Base-by-base conservation (phyloP, 1,140 invertebrate genomes). In the Brachionus sp. region DNA sequence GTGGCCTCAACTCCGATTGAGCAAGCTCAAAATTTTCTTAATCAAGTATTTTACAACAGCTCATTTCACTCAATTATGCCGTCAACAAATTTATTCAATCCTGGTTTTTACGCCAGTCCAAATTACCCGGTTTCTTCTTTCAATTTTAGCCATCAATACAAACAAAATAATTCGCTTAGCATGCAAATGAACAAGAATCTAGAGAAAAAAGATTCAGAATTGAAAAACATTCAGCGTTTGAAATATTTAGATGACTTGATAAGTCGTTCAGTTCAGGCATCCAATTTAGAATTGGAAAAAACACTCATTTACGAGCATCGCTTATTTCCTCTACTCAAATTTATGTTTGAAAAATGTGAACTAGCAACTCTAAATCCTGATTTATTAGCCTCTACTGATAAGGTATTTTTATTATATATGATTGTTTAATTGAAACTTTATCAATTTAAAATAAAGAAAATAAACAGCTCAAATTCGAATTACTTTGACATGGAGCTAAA, bases 391-490 rank as follows among this genome's bases (percentile, higher is more conserved):
- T 42, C 89, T 83, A 86, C 87, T 84, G 85, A 85, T 0, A 53
- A 78, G 50, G 25, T 44, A 77, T 29, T 77, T 53, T 44, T 16
- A 19, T 29, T 77, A 25, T 5, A 16, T 33, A n/a, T 37, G 13
- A 25, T 46, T 29, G 25, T n/a, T 37, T 77, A 12, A 5, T 44
- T 53, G 12, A n/a, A 7, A 87, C 88, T 70, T 87, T 89, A n/a
- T 86, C 16, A 64, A 35, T 88, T 78, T 85, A 86, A 5, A 88
- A 87, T 86, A 92, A 96, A 75, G 93, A 95, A 86, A 93, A 95
- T 86, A 93, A 95, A 89, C 92, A 95, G 88, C 90, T 93, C 86
- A 94, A 95, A 88, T 90, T 93, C 84, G 93, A 94, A 86, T 93
- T 94, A 16, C 13, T 84, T 75, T 77, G 70, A 77, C 9, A 9